Conservation (phyloP, 2,888 invertebrate genomes). For the Myopa tessellatipennis region DNA sequence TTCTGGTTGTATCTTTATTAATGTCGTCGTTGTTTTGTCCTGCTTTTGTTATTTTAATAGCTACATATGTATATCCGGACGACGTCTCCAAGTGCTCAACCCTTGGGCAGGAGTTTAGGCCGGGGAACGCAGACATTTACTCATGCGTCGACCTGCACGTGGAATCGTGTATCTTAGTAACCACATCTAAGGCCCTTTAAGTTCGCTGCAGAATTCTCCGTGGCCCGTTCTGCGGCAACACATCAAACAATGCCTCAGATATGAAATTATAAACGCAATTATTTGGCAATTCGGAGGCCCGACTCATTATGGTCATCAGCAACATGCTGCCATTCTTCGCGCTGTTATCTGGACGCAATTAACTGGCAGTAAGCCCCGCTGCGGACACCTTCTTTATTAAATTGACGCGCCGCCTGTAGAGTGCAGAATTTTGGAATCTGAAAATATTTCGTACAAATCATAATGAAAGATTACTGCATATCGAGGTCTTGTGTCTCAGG, state of each 20-base stretch:
- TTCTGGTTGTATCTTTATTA: too few species aligned
- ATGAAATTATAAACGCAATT: slow-evolving; percentile 15
- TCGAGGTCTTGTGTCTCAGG: background rate
- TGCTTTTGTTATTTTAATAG: too few species aligned
- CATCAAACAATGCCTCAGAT: slow-evolving; percentile 15
- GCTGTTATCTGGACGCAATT: background rate
- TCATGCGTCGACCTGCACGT: too few species aligned
- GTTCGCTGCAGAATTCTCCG: too few species aligned
- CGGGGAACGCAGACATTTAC: too few species aligned
- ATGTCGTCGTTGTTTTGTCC: too few species aligned
- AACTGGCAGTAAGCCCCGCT: background rate
- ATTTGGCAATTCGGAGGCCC: background rate
- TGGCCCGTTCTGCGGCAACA: background rate
- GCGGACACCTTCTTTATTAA: slow-evolving; percentile 32
- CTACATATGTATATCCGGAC: too few species aligned
- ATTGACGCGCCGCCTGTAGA: slow-evolving; percentile 25
- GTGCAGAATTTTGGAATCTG: slow-evolving; percentile 9
- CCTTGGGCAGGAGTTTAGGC: too few species aligned
- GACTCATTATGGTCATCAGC: slow-evolving; percentile 28
- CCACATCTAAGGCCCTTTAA: too few species aligned
- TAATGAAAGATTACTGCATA: slow-evolving; percentile 32
- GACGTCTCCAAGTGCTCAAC: too few species aligned
- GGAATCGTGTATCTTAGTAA: too few species aligned
- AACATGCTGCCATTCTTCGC: background rate
- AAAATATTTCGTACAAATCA: slow-evolving; percentile 37